Evolutionary conservation across 1,140 invertebrate genomes (phyloP).

Genomic region (Bicyclus anynana): DNA sequence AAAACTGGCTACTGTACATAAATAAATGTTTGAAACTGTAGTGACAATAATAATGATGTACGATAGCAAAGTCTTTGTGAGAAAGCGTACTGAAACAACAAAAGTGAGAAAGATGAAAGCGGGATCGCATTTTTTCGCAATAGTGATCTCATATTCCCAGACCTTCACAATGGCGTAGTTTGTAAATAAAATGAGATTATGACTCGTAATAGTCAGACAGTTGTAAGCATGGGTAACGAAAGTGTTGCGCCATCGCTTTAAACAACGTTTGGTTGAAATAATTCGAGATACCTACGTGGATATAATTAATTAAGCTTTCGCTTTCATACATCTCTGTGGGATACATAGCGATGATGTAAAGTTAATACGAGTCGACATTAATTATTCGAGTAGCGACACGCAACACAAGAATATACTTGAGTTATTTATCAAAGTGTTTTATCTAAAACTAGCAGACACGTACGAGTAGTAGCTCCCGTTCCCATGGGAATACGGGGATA

Average conservation of each 20-base stretch:
- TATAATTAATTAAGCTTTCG: conserved; percentile 57
- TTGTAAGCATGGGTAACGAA: conserved; percentile 38
- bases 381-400: no score
- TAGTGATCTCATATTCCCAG: conserved; percentile 46
- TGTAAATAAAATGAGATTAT: conserved; percentile 45
- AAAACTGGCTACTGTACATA: neutral
- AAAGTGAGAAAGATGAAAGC: conserved; percentile 62
- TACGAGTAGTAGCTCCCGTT: no score
- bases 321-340: conserved; percentile 31
- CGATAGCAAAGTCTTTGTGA: conserved; percentile 30
- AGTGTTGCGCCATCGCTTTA: conserved; percentile 47
- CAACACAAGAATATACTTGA: no score
- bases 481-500: no score
- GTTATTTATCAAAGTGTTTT: no score
- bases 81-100: conserved; percentile 38
- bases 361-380: no score
- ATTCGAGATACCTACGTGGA: conserved; percentile 29
- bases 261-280: conserved; percentile 35
- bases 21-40: neutral
- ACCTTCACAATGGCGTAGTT: conserved; percentile 49
- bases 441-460: no score
- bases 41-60: neutral
- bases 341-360: neutral
- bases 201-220: conserved; percentile 40
- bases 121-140: conserved; percentile 38